phyloP scores from a whole-genome alignment of 2,797 vertebrate species.

The Tapera naevia region DNA sequence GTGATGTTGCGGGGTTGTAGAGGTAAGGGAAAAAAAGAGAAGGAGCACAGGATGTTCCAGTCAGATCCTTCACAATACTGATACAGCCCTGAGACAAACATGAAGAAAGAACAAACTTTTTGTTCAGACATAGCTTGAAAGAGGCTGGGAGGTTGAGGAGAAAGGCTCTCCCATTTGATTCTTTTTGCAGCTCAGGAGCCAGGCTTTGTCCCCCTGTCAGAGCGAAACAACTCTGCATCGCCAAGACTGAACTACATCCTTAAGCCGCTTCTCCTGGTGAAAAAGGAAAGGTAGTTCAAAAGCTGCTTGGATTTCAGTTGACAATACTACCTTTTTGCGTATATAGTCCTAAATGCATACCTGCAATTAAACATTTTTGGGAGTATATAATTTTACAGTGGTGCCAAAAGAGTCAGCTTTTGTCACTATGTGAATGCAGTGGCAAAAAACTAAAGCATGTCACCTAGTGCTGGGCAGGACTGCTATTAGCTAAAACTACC shows the following conservation, averaged over 20 bases:
- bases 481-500: neutral
- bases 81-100: neutral
- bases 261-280: neutral
- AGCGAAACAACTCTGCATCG: neutral
- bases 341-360: neutral
- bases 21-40: neutral
- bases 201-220: neutral
- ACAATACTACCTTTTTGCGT: neutral
- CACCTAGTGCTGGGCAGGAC: neutral
- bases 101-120: neutral
- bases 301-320: neutral
- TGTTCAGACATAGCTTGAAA: neutral
- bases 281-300: neutral
- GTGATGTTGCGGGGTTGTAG: neutral
- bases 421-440: neutral
- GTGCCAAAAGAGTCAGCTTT: neutral
- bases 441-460: neutral
- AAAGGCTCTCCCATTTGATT: neutral
- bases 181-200: neutral
- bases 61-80: neutral
- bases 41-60: neutral
- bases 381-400: neutral
- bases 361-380: neutral
- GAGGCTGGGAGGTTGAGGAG: neutral
- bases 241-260: neutral